Conservation (phyloP, 2,888 invertebrate species). For the Leptopterna dolabrata region DNA sequence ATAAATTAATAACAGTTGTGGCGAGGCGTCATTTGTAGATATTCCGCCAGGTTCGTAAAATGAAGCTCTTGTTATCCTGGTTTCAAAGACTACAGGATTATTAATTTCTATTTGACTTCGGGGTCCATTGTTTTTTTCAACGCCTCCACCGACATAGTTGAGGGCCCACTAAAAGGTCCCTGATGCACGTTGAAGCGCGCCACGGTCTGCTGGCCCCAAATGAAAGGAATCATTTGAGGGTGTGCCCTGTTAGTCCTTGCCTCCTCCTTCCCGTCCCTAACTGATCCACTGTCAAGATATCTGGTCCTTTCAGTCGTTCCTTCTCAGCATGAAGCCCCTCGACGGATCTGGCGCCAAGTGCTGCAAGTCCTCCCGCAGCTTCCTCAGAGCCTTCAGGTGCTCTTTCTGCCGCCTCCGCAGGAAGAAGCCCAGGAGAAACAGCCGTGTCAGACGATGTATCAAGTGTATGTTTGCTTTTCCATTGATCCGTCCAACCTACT, state of each 20-base stretch:
- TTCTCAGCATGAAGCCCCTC: slow-evolving; percentile 41
- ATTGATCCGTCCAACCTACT: too few species aligned
- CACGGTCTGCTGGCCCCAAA: slow-evolving; percentile 39
- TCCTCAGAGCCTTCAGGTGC: slow-evolving; percentile 9
- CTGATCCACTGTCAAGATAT: slow-evolving; percentile 23
- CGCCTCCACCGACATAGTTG: not conserved
- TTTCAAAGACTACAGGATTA: too few species aligned
- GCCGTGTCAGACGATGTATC: not conserved
- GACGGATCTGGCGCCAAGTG: slow-evolving; percentile 46
- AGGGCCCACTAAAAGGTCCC: not conserved
- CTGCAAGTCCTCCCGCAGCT: not conserved
- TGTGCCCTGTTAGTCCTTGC: slow-evolving; percentile 13
- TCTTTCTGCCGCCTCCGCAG: not conserved
- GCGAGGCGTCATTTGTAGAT: too few species aligned
- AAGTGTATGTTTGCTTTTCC: not conserved
- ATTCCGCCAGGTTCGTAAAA: too few species aligned
- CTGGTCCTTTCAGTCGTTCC: slow-evolving; percentile 18
- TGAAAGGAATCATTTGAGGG: slow-evolving; percentile 43
- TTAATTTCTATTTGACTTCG: too few species aligned
- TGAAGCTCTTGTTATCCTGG: too few species aligned
- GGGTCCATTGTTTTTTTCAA: not conserved
- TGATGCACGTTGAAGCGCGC: slow-evolving; percentile 10
- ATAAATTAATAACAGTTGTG: too few species aligned
- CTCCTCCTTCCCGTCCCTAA: not conserved
- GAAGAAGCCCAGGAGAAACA: not conserved